Evolutionary conservation across 2,797 vertebrate genomes (phyloP).

Genomic region (Gobio occitaniae): DNA sequence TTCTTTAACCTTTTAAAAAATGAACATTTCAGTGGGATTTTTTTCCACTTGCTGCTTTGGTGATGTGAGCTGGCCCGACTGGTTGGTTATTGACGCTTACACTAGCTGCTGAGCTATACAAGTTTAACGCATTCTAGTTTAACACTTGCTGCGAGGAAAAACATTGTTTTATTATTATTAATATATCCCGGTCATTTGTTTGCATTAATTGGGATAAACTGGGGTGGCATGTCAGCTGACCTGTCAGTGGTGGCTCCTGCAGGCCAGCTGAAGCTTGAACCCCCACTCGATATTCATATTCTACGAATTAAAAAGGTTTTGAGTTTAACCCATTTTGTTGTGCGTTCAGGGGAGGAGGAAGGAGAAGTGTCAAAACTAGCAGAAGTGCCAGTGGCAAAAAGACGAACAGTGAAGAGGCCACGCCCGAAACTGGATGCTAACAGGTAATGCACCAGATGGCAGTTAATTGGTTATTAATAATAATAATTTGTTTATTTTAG

Average conservation of each 20-base stretch:
- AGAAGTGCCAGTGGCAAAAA: constrained; percentile 81
- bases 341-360: constrained; percentile 68
- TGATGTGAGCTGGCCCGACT: neutral
- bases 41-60: neutral
- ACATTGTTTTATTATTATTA: neutral
- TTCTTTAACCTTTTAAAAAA: neutral
- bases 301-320: neutral
- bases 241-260: neutral
- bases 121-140: neutral
- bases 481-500: neutral
- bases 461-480: neutral
- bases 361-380: constrained; percentile 75
- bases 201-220: neutral
- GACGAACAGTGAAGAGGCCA: constrained; percentile 82
- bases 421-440: constrained; percentile 92
- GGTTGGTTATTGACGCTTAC: neutral
- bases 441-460: constrained; percentile 74
- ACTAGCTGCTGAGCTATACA: neutral
- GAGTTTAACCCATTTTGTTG: neutral
- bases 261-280: neutral
- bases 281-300: neutral
- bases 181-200: neutral
- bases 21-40: neutral
- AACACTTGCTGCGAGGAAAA: neutral
- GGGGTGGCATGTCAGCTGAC: neutral